Base-by-base conservation (phyloP, 2,888 invertebrate species). In the Eremobia ochroleuca region DNA sequence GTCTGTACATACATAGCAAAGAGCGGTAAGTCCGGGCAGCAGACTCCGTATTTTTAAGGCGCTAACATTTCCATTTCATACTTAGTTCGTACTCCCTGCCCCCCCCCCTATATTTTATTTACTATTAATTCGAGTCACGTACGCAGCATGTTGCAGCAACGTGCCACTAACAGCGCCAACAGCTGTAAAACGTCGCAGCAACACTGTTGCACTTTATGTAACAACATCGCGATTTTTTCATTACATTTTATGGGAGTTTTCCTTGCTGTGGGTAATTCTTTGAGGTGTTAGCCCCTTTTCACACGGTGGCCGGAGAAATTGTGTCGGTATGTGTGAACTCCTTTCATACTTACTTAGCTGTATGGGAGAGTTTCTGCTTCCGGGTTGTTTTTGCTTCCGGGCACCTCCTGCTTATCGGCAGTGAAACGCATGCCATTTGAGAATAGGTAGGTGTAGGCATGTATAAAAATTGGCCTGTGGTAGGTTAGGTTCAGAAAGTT, bases 221-320 rank as follows among this genome's bases (percentile, higher is more conserved):
- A 62, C 31, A 49, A 18, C 52, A 58, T 73, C n/a, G 34, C 28
- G 37, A 69, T 82, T 75, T 75, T 78, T 73, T 78, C 72, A 65
- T 82, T 78, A 82, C 59, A 78, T 82, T 85, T 85, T 64, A 82
- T 86, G 69, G 73, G n/a, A n/a, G 64, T 75, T 75, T 78, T 72
- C 86, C 71, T 67, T 28, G 37, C 52, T 62, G 37, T 52, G 52
- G 31, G 34, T n/a, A 70, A 46, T 66, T 59, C 40, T 71, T 67
- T 49, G 62, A 25, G 40, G 15, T 40, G 21, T 40, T 72, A 37
- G n/a, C 40, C 21, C 13, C 40, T 52, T 65, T 81, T 64, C 25
- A 40, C 18, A 34, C 15, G 34, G 21, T 13, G 21, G 31, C 15
- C 3, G 77, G 64, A 25, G 6, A 64, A 18, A 77, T 77, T 9